A percentile compares a stretch with the other conserved stretches of the same genome.
Evolutionary conservation across 2,888 invertebrate species (phyloP).

Genomic region (Agapetus fuscipes): DNA sequence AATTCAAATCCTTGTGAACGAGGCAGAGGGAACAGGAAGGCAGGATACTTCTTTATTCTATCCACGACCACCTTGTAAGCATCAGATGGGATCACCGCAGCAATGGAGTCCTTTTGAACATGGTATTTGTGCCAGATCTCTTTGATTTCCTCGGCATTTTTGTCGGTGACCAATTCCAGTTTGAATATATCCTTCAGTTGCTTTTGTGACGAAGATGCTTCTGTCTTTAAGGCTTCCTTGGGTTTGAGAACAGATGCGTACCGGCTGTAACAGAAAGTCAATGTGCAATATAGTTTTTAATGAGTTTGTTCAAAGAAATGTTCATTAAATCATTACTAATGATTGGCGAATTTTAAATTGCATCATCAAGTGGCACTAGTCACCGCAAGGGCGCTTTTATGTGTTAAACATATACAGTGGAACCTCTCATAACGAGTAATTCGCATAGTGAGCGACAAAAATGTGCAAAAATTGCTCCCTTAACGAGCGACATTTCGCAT

Average conservation of each 20-base stretch:
- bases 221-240: constrained; percentile 36
- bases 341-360: too few relatives aligned
- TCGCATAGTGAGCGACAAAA: too few relatives aligned
- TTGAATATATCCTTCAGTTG: constrained; percentile 65
- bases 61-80: constrained; percentile 50
- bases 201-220: constrained; percentile 31
- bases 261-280: constrained; percentile 35
- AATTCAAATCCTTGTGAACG: constrained; percentile 80
- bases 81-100: constrained; percentile 56
- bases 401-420: too few relatives aligned
- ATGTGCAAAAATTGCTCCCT: too few relatives aligned
- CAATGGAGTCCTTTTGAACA: constrained; percentile 63
- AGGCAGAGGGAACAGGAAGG: constrained; percentile 73
- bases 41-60: constrained; percentile 50
- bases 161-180: constrained; percentile 61
- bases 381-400: too few relatives aligned
- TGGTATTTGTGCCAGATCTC: constrained; percentile 76
- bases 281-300: too few relatives aligned
- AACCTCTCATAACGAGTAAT: too few relatives aligned
- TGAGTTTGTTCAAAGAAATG: too few relatives aligned
- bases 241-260: constrained; percentile 58
- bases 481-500: too few relatives aligned
- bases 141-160: constrained; percentile 60
- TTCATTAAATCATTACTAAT: too few relatives aligned
- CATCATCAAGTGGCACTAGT: too few relatives aligned